Evolutionary conservation across 2,113 vertebrate genomes (phyloP), one percentile per base, ranked within the genome.

Genomic region (Varanus salvator): DNA sequence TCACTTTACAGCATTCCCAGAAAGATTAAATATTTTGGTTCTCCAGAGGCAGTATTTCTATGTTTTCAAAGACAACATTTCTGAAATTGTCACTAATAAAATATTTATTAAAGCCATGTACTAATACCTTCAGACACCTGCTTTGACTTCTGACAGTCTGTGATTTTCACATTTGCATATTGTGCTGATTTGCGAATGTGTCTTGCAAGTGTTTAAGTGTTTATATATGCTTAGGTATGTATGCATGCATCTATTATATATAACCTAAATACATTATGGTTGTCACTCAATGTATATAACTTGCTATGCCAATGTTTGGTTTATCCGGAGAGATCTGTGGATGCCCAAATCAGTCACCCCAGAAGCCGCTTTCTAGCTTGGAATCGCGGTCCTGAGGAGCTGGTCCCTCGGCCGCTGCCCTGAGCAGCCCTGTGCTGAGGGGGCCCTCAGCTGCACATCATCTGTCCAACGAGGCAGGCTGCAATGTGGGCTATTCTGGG

Each of bases 41-140:
- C 93, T 97, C 97, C 97, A 19, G 94, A 96, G 96, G 97, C 96
- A 90, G 96, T 96, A 96, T 97, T 96, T 97, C 96, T 93, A 92
- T 96, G 93, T 97, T 97, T 97, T 97, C 95, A 97, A 96, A 97
- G 96, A 96, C 96, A 97, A 96, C 96, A 96, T 96, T 97, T 97
- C 94, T 97, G 96, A 97, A 97, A 97, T 96, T 96, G 95, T 97
- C 97, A 96, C 96, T 93, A 92, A 96, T 97, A 96, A 97, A 97
- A 97, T 97, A 97, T 97, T 97, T 97, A 97, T 97, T 96, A 97
- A 83, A 96, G 95, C 91, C 86, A 90, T 87, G 92, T 92, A 93
- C 97, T 97, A 96, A 86, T 97, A 95, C 96, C 97, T 97, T 96
- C 96, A 96, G 96, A 95, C 96, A 96, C 97, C 96, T 97, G 96